A percentile compares a stretch with the other conserved stretches of the same genome.
Conservation (phyloP, 2,888 invertebrate genomes). For the Heterodera filipjevi region DNA sequence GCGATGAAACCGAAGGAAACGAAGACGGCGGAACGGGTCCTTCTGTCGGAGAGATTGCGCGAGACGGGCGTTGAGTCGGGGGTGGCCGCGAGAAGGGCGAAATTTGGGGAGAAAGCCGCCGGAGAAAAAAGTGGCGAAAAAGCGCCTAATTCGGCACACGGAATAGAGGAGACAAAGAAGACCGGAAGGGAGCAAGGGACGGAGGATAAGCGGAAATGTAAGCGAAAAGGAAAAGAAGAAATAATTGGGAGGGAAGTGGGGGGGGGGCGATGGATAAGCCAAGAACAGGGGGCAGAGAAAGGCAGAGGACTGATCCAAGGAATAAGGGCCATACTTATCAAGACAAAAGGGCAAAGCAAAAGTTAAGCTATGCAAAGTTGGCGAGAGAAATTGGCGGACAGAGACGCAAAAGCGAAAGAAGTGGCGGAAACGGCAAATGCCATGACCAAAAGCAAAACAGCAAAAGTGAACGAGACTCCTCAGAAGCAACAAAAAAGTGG, state of each 20-base stretch:
- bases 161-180: not conserved
- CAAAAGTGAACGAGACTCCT: too few species aligned
- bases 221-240: not conserved
- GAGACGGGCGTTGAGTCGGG: constrained; percentile 7
- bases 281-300: too few species aligned
- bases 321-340: too few species aligned
- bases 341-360: too few species aligned
- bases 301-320: too few species aligned
- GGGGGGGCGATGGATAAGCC: too few species aligned
- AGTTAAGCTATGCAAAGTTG: not conserved
- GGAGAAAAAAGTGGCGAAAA: not conserved
- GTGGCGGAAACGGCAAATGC: not conserved
- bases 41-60: constrained; percentile 5
- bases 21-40: constrained; percentile 1
- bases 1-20: constrained; percentile 1
- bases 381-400: constrained; percentile 5
- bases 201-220: not conserved
- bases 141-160: not conserved
- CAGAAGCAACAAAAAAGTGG: not conserved
- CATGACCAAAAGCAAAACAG: not conserved
- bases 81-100: not conserved
- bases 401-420: constrained; percentile 18
- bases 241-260: not conserved
- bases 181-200: not conserved
- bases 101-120: constrained; percentile 1